Percentiles rank a stretch among this genome's conserved stretches.
These are phyloP conservation scores for Tamias sibiricus DNA, from an alignment of 2,113 vertebrate genomes.

Conservation along the genomic window DNA sequence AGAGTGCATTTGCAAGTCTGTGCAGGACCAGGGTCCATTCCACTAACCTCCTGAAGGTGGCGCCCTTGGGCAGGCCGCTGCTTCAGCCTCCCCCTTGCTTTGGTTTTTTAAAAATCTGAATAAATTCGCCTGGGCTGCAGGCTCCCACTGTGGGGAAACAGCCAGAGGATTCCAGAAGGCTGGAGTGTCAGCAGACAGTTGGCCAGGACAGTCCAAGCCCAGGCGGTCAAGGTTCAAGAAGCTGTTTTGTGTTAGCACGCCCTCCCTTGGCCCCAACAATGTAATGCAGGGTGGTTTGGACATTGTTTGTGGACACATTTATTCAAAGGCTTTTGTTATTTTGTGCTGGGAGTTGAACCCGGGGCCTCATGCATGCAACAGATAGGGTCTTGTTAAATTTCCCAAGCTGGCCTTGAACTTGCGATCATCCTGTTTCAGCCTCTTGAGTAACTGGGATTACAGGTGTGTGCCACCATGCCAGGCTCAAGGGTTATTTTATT, in stretches of 20 bases:
- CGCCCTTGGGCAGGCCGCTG: not conserved
- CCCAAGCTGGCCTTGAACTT: too few species aligned
- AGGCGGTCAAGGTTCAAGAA: not conserved
- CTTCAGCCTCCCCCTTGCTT: accelerated
- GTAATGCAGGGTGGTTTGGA: too few species aligned
- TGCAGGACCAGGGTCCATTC: not conserved
- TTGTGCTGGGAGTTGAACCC: too few species aligned
- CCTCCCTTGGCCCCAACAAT: not conserved
- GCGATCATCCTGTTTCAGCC: too few species aligned
- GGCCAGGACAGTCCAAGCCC: not conserved
- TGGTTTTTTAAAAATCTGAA: not conserved
- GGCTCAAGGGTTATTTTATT: too few species aligned
- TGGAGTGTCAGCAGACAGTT: too few species aligned
- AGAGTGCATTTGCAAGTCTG: accelerated
- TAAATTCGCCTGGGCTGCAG: not conserved
- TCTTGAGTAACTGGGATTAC: too few species aligned
- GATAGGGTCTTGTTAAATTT: too few species aligned
- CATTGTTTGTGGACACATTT: not conserved
- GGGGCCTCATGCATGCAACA: too few species aligned
- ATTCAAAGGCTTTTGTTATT: not conserved
- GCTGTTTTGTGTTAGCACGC: not conserved
- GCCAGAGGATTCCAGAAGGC: not conserved
- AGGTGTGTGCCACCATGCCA: too few species aligned
- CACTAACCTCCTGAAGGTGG: constrained; percentile 57
- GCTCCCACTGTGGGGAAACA: not conserved